These are phyloP conservation scores for Trypoxylus dichotomus DNA, from an alignment of 1,140 invertebrate species.

Conservation along the genomic window DNA sequence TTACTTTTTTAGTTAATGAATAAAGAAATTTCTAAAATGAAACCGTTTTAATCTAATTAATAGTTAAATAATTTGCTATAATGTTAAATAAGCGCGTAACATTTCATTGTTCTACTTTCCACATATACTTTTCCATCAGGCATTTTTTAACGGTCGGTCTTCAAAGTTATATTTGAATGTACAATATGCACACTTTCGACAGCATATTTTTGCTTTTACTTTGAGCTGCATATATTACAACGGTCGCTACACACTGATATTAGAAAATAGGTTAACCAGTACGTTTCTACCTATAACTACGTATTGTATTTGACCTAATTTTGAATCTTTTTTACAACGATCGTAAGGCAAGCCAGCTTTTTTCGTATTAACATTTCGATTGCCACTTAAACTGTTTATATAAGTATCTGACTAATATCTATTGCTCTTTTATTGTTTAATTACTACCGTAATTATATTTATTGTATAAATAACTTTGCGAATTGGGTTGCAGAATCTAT, in stretches of 20 bases:
- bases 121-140: no score
- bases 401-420: background rate
- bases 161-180: no score
- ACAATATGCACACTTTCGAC: no score
- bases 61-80: no score
- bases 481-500: background rate
- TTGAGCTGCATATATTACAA: background rate
- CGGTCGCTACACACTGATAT: background rate
- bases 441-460: background rate
- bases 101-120: no score
- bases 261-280: constrained; percentile 4
- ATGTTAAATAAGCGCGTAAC: no score
- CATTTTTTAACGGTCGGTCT: no score
- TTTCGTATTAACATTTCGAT: background rate
- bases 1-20: no score
- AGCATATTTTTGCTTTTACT: no score
- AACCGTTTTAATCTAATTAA: no score
- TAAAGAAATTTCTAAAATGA: no score
- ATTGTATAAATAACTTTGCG: background rate
- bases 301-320: constrained; percentile 1
- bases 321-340: background rate
- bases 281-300: background rate
- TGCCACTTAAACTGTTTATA: background rate
- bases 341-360: background rate
- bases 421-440: background rate